Evolutionary conservation across 2,113 vertebrate species (phyloP).

Genomic region (Halichoerus grypus): DNA sequence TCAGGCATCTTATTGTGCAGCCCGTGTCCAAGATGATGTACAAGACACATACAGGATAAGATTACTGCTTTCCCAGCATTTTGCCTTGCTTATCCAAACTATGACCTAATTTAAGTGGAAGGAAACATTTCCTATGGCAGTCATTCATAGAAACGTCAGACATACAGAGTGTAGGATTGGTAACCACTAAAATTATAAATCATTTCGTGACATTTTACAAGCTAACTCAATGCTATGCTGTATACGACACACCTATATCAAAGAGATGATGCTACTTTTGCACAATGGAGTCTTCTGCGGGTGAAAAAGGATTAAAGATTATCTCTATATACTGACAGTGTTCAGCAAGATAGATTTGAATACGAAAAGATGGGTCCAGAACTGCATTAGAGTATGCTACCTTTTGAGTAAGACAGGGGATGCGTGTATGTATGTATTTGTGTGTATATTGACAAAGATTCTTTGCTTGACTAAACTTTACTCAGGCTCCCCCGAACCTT

Average conservation of each 20-base stretch:
- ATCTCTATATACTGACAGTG: background rate
- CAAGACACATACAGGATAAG: background rate
- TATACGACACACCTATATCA: background rate
- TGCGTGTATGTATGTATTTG: background rate
- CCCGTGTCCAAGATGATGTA: background rate
- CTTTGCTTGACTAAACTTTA: background rate
- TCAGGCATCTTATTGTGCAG: background rate
- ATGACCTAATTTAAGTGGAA: slow-evolving; percentile 14
- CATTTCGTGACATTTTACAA: background rate
- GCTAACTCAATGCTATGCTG: background rate
- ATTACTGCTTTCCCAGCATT: background rate
- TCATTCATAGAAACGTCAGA: background rate
- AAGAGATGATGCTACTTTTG: background rate
- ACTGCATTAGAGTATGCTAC: background rate
- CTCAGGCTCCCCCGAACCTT: background rate
- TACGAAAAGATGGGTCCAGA: background rate
- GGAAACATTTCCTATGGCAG: slow-evolving; percentile 6
- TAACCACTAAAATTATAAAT: slow-evolving; percentile 6
- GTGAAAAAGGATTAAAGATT: slow-evolving; percentile 28
- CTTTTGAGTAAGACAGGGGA: background rate
- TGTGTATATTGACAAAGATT: background rate
- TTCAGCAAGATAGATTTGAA: background rate
- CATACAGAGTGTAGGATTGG: background rate
- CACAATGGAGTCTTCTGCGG: background rate
- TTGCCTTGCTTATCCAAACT: background rate